phyloP scores from a whole-genome alignment of 1,140 invertebrate genomes.

The Aricia agestis region DNA sequence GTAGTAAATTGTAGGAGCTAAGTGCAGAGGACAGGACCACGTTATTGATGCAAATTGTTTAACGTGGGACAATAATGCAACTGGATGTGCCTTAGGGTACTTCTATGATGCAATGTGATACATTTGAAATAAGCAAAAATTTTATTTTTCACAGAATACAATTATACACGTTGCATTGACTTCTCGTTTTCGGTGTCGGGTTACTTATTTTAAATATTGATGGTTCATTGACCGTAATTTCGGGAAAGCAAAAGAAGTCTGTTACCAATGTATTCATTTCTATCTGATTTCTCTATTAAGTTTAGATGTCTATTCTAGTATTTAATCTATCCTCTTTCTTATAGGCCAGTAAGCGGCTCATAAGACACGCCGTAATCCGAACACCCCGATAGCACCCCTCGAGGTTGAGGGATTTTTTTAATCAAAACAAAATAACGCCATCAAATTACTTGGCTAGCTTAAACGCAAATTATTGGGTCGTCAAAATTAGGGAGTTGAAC shows the following conservation, averaged over 20 bases:
- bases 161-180: too few species aligned
- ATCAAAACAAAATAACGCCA: slow-evolving; percentile 11
- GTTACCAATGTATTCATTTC: too few species aligned
- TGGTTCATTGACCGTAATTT: too few species aligned
- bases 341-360: slow-evolving; percentile 52
- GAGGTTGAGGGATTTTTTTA: slow-evolving; percentile 26
- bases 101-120: too few species aligned
- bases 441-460: background rate
- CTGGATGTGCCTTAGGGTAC: background rate
- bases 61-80: background rate
- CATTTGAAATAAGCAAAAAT: too few species aligned
- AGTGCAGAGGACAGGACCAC: slow-evolving; percentile 50
- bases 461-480: background rate
- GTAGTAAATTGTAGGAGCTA: slow-evolving; percentile 30
- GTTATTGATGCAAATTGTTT: slow-evolving; percentile 63
- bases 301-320: slow-evolving; percentile 38
- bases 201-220: too few species aligned
- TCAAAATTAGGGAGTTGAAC: background rate
- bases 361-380: slow-evolving; percentile 58
- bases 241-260: too few species aligned
- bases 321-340: slow-evolving; percentile 26
- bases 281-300: too few species aligned
- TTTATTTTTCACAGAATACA: too few species aligned
- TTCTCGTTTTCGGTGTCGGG: too few species aligned
- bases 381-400: slow-evolving; percentile 58